Conservation (phyloP, 2,113 vertebrate genomes). For the cattle (Bos taurus) region DNA sequence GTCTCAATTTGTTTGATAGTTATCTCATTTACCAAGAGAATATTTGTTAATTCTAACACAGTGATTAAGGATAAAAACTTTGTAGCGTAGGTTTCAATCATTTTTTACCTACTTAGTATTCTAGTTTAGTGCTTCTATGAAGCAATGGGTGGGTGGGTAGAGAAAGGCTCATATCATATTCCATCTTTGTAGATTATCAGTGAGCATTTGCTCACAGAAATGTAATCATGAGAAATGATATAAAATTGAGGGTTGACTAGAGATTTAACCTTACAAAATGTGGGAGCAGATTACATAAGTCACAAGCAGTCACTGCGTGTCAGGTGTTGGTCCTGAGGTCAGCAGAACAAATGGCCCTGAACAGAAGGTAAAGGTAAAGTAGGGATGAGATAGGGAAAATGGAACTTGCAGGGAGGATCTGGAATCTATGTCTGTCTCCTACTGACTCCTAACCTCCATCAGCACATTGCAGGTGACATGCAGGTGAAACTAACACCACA, state of each 20-base stretch:
- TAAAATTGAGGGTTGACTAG: background rate
- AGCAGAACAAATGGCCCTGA: background rate
- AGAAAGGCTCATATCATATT: background rate
- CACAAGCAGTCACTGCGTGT: background rate
- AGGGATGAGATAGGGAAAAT: background rate
- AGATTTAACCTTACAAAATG: background rate
- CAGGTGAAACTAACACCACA: background rate
- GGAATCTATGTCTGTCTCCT: background rate
- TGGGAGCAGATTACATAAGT: background rate
- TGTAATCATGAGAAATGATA: background rate
- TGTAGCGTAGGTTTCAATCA: background rate
- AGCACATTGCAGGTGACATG: background rate
- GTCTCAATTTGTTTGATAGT: background rate
- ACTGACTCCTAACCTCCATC: background rate
- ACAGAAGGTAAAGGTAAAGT: background rate
- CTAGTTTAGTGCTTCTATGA: background rate
- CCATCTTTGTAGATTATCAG: background rate
- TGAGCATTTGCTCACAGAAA: background rate
- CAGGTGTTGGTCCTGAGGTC: background rate
- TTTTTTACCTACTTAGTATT: background rate
- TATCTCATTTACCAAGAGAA: background rate
- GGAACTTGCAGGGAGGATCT: background rate
- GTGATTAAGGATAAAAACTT: background rate
- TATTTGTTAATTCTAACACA: background rate
- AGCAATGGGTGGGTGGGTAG: background rate